A percentile compares a stretch with the other conserved stretches of the same genome.
Conservation (phyloP, 2,888 invertebrate genomes). For the Drosophila sordidapex region DNA sequence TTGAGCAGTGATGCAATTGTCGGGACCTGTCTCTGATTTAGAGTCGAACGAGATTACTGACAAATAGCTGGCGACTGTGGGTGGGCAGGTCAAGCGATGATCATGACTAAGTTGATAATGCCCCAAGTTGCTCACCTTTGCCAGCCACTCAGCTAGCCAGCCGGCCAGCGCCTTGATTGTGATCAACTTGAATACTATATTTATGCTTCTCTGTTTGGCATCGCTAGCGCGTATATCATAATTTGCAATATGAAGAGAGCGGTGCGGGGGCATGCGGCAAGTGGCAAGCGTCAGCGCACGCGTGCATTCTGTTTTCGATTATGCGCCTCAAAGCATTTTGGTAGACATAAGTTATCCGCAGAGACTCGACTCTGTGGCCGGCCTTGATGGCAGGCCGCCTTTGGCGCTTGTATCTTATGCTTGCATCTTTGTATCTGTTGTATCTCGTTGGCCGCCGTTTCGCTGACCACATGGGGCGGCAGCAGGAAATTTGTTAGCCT, state of each 20-base stretch:
- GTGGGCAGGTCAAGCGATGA: conserved; percentile 61
- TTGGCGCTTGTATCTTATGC: conserved; percentile 63
- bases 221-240: conserved; percentile 62
- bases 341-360: conserved; percentile 58
- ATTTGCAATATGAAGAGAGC: conserved; percentile 60
- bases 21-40: conserved; percentile 54
- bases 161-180: conserved; percentile 40
- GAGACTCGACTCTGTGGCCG: conserved; percentile 28
- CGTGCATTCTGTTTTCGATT: conserved; percentile 77
- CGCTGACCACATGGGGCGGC: conserved; percentile 68
- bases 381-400: conserved; percentile 69
- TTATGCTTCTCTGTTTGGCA: conserved; percentile 44
- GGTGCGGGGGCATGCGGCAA: neutral
- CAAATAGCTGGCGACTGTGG: conserved; percentile 55
- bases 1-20: conserved; percentile 56
- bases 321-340: conserved; percentile 70
- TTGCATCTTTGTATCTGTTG: conserved; percentile 62
- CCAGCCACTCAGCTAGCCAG: conserved; percentile 1
- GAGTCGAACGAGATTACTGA: conserved; percentile 57
- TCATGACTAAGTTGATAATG: conserved; percentile 38
- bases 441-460: conserved; percentile 54
- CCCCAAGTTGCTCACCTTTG: conserved; percentile 61
- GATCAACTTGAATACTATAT: conserved; percentile 72
- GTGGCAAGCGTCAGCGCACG: conserved; percentile 43
- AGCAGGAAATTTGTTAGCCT: conserved; percentile 77